Base-by-base conservation (phyloP, 2,888 invertebrate species). In the Xanthorhoe designata region DNA sequence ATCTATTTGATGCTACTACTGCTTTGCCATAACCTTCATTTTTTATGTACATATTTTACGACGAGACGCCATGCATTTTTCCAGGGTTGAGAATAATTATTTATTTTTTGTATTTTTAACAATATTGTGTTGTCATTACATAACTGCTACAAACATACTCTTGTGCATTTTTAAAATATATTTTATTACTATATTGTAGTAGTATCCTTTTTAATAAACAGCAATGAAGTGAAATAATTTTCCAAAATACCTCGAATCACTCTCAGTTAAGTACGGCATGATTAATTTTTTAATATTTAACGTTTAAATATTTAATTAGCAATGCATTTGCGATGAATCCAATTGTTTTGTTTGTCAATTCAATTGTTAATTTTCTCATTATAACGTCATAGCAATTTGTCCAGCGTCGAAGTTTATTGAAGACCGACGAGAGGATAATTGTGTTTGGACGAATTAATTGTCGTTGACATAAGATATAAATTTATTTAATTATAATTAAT, bases 311-410 rank as follows among this genome's bases (percentile, higher is more conserved):
- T 17, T 47, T 17, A 87, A 87, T 88, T 86, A 87, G 83, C 82
- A 78, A 79, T 82, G 84, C 75, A 80, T 77, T 80, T 70, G 73
- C 77, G 71, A 63, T 76, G 75, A 82, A 85, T 82, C 78, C 82
- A 84, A 85, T 87, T 83, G 82, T 82, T 81, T 81, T 85, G 80
- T 84, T 87, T 87, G 83, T 83, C 79, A 83, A 82, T 85, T 83
- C 79, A 83, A 82, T 85, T 85, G 82, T 85, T 86, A 85, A 87
- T 87, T 84, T 47, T 84, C 78, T 86, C 84, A 82, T 84, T 83
- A 78, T 77, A 71, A 73, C 77, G 80, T 78, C 78, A 79, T 78
- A 76, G 18, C 55, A 50, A 63, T 57, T 59, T n/a, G 57, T 54
- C 49, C 65, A 57, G 19, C 15, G 50, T 9, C 19, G 32, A 53